Evolutionary conservation across 1,140 invertebrate genomes (phyloP), one percentile per base, ranked within the genome.

Genomic region (Yoshiicerus persimilis): DNA sequence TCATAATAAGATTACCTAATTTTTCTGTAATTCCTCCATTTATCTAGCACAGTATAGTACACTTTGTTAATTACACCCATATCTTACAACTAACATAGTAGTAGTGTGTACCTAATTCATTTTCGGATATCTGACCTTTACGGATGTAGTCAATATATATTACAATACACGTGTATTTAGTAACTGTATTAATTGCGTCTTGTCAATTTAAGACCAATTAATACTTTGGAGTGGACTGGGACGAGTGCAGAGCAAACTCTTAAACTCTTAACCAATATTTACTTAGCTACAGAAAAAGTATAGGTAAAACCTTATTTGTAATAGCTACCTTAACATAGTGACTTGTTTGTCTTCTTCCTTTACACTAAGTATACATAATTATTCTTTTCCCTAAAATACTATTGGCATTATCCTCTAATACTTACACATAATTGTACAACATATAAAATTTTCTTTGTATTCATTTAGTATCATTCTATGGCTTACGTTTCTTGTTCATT

Each of bases 391-490:
- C 34, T 56, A 56, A n/a, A 56, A 56, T 56, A 56, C 47, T 30
- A 70, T 30, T 70, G 25, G 66, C 30, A 70, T 80, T 80, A 80
- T 5, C 32, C 23, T n/a, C 75, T 70, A 70, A 30, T 70, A 70
- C 23, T 80, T 80, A 80, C 70, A 80, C 32, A 36, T 80, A 80
- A 36, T 80, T 80, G 75, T 80, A 80, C 75, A 80, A 80, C 32
- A 80, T 80, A 80, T 80, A 80, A 80, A 80, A 80, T 34, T 80
- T 80, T 77, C 70, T 77, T 77, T 80, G 75, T 80, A 80, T 80
- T 36, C 30, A 34, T 80, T 80, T 80, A 80, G 75, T 80, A 80
- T 80, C 75, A 38, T 80, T 80, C 75, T 80, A 80, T 80, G 75
- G 75, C 75, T 80, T 80, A 13, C 34, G 75, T 80, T 80, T 13